Evolutionary conservation across 2,113 vertebrate genomes (phyloP), one percentile per base, ranked within the genome.

Genomic region (Austrofundulus limnaeus): DNA sequence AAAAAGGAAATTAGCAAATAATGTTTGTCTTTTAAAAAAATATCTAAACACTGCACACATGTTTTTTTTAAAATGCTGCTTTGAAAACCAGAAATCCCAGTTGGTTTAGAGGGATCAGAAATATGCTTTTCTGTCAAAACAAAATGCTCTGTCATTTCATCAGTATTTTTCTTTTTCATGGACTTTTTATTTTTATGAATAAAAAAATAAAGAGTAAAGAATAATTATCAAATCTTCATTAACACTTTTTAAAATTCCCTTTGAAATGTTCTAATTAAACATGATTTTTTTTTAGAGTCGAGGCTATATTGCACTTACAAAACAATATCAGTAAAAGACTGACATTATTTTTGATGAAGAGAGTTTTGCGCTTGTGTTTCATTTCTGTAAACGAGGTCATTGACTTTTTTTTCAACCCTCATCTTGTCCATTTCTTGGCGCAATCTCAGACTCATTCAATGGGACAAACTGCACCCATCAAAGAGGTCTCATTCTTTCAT

Each of bases 401-500:
- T 28, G 28, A 49, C 20, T 59, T 47, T 64, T 61, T 61, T 56
- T 24, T 77, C 70, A 51, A 78, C 77, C 72, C 65, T 61, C 67
- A 66, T 82, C 70, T 75, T 72, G 70, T 80, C 73, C 77, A 63
- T 74, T 78, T 85, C 77, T 81, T 56, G 70, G 73, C 79, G 49
- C 70, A 63, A 63, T 46, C 77, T 72, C 63, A 66, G 79, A 81
- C 64, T 68, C 63, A 75, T 74, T 84, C 76, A 78, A 82, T 76
- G 72, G 65, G 78, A 75, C 60, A 66, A 63, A 70, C 67, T 66
- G 72, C 71, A 61, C 54, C 61, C 80, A 90, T 90, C 79, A 90
- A 90, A 90, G 31, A 53, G 75, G 72, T 80, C 82, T 86, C 78
- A 71, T 81, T 84, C 71, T 88, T 84, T 38, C 58, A 85, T 85